Base-by-base conservation (phyloP, 2,888 invertebrate genomes). In the Diplolepis rosae region DNA sequence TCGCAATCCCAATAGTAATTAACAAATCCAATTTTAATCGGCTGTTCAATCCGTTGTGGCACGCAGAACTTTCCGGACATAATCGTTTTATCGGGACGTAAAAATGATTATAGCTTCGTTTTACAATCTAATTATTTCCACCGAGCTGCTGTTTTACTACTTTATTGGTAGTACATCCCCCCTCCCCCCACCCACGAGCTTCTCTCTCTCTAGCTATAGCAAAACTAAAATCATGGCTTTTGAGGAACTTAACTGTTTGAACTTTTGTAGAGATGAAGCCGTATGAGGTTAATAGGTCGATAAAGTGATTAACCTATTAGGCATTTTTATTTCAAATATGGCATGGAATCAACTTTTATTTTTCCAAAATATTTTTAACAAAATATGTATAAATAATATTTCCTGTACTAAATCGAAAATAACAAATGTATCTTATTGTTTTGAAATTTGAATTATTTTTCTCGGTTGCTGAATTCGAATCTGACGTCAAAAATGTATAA, bases 1-100 rank as follows among this genome's bases (percentile, higher is more conserved):
- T 6, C 39, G 39, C 65, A 65, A 42, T 65, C 27, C 65, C 42
- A 65, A n/a, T 24, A 42, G 83, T 87, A 86, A 87, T 87, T 85
- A 87, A 87, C 83, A 85, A 85, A 86, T 87, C 85, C 82, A 84
- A 86, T 87, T 86, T 83, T 83, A 85, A 86, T 85, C 83, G 83
- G 75, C 80, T 76, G 80, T 79, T 75, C 81, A 80, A 83, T 83
- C 80, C 82, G 79, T 68, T 75, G 74, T 70, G 73, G 70, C 72
- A 30, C 48, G 68, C 74, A 48, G 51, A 72, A 74, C 45, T 77
- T 73, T 70, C 32, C 52, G n/a, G 68, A 70, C 68, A 77, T 78
- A 79, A 77, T 81, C 80, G 77, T 79, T 77, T 78, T 78, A 79
- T 75, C 70, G 72, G 76, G 65, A 74, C 75, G 74, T 80, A 79